Percentiles rank a stretch among this genome's conserved stretches.
These are phyloP conservation scores for Chaetodon auriga DNA, from an alignment of 2,113 vertebrate species.

Conservation along the genomic window DNA sequence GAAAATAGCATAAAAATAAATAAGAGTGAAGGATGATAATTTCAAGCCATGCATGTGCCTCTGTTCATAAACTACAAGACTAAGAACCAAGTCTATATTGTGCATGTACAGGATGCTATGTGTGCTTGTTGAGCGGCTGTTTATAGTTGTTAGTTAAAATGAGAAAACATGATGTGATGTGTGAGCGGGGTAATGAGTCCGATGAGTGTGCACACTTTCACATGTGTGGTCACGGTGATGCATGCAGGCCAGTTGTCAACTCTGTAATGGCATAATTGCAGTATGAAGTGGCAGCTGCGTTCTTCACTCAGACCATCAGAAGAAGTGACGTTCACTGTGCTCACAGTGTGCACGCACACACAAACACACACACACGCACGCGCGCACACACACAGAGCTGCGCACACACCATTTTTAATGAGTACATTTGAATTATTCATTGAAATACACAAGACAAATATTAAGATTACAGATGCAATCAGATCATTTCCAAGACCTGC, in stretches of 20 bases:
- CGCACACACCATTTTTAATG: neutral
- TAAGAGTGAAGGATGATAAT: conserved; percentile 9
- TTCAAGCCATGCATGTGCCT: neutral
- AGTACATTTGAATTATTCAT: conserved; percentile 30
- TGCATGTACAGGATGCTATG: neutral
- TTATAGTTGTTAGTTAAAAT: neutral
- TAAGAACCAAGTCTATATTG: no score
- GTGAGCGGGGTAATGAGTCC: neutral
- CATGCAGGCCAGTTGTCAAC: conserved; percentile 21
- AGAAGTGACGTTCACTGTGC: conserved; percentile 6
- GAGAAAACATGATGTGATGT: neutral
- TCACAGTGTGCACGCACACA: neutral
- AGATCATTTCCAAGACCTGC: neutral
- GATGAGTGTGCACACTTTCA: neutral
- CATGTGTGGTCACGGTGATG: conserved; percentile 32
- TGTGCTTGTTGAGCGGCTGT: neutral
- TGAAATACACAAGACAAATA: conserved; percentile 6
- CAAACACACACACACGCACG: neutral
- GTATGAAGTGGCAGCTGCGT: conserved; percentile 62
- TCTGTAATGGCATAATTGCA: conserved; percentile 42
- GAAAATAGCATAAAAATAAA: neutral
- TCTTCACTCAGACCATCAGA: conserved; percentile 28
- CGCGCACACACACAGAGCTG: neutral
- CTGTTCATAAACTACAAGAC: neutral
- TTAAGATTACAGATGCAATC: conserved; percentile 19